Conservation (phyloP, 2,888 invertebrate species). For the Caenorhabditis sp. region DNA sequence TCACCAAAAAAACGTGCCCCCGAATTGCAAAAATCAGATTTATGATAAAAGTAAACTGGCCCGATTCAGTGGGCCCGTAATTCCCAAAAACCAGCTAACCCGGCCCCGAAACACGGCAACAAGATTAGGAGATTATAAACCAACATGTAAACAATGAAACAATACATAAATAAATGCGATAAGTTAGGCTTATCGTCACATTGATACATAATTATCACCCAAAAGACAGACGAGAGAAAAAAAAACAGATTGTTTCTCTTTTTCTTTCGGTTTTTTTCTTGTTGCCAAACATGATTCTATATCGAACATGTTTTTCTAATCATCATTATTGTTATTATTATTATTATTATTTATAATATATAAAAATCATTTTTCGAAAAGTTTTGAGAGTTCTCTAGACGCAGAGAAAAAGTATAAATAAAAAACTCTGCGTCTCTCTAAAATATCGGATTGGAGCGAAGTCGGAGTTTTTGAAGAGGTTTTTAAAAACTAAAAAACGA, state of each 20-base stretch:
- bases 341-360: neutral
- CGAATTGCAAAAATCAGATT: too few species aligned
- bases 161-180: neutral
- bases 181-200: neutral
- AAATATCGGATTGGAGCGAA: too few species aligned
- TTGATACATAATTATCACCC: neutral
- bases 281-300: neutral
- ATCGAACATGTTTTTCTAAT: neutral
- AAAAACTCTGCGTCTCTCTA: too few species aligned
- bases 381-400: neutral
- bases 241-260: neutral
- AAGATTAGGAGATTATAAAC: too few species aligned
- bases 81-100: too few species aligned
- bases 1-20: too few species aligned
- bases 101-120: too few species aligned
- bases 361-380: neutral
- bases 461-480: too few species aligned
- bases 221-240: neutral
- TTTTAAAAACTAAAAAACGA: too few species aligned
- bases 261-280: neutral
- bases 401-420: too few species aligned
- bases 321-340: neutral
- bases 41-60: too few species aligned
- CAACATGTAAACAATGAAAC: neutral
- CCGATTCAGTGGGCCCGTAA: too few species aligned